Percentiles rank a stretch among this genome's conserved stretches.
phyloP scores from a whole-genome alignment of 2,113 vertebrate species.

The Aramus guarauna region DNA sequence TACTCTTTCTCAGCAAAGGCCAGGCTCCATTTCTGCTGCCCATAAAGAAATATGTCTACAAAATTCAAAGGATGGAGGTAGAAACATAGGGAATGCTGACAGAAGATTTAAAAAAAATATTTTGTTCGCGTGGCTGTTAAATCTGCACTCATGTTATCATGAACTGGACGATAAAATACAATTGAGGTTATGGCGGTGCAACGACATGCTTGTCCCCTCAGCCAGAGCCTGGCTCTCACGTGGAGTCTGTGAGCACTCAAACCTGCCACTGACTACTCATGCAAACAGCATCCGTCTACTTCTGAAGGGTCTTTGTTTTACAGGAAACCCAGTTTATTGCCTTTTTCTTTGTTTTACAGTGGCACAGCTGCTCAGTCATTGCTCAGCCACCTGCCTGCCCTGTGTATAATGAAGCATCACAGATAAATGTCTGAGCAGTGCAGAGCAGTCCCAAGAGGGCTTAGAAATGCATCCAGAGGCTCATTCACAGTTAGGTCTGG shows the following conservation, averaged over 20 bases:
- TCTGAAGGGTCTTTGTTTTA: background rate
- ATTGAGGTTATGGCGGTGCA: background rate
- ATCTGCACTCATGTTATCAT: background rate
- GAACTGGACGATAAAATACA: background rate
- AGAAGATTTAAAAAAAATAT: background rate
- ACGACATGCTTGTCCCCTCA: background rate
- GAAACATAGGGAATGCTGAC: background rate
- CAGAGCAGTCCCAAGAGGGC: background rate
- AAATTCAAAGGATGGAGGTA: background rate
- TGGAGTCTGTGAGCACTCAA: background rate
- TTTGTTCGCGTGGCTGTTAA: background rate
- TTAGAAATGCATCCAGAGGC: background rate
- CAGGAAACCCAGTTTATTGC: background rate
- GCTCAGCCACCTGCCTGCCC: background rate
- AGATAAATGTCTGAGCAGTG: background rate
- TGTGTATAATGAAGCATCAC: background rate
- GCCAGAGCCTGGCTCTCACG: rapidly evolving
- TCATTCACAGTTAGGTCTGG: background rate
- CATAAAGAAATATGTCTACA: background rate
- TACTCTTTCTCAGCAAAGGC: background rate
- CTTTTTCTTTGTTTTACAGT: background rate
- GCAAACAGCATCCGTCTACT: background rate
- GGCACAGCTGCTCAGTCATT: background rate
- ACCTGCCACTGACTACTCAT: background rate
- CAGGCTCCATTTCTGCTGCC: background rate